Percentiles rank a stretch among this genome's conserved stretches.
These are phyloP conservation scores for Nemotelus pantherinus DNA, from an alignment of 2,888 invertebrate genomes.

Conservation along the genomic window DNA sequence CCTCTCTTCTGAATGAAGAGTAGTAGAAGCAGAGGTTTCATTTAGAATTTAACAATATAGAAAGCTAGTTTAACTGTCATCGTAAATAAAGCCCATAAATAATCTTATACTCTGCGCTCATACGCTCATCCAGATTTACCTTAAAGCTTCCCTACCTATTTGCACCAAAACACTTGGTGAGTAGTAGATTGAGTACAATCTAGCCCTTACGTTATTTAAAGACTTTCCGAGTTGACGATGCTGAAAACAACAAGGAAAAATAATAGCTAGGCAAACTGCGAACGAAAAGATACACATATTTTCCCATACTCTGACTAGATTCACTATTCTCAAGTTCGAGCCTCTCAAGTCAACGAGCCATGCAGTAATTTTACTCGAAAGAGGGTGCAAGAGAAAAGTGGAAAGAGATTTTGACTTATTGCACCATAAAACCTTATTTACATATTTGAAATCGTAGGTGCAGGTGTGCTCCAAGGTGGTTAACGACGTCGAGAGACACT, in stretches of 20 bases:
- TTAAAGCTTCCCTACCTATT: not conserved
- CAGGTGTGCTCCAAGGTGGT: constrained; percentile 36
- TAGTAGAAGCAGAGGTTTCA: too few relatives aligned
- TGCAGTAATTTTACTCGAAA: not conserved
- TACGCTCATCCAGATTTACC: not conserved
- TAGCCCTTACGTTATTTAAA: constrained; percentile 35
- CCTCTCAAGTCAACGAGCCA: not conserved
- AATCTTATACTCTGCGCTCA: not conserved
- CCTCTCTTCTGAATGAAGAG: too few relatives aligned
- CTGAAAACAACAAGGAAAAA: constrained; percentile 9
- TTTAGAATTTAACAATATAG: not conserved
- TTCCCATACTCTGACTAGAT: not conserved
- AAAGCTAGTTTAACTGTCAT: constrained; percentile 19
- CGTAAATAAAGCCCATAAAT: not conserved
- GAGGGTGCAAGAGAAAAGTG: not conserved
- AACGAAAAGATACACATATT: not conserved
- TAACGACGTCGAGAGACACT: constrained; percentile 42
- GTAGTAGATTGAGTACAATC: not conserved
- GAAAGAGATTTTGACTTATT: constrained; percentile 35
- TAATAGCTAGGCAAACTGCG: not conserved
- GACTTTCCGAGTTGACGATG: constrained; percentile 22
- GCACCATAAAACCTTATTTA: constrained; percentile 44
- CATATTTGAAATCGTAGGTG: constrained; percentile 42
- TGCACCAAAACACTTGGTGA: not conserved
- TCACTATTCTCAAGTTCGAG: not conserved